phyloP scores from a whole-genome alignment of 2,888 invertebrate species.

The Phasia obesa region DNA sequence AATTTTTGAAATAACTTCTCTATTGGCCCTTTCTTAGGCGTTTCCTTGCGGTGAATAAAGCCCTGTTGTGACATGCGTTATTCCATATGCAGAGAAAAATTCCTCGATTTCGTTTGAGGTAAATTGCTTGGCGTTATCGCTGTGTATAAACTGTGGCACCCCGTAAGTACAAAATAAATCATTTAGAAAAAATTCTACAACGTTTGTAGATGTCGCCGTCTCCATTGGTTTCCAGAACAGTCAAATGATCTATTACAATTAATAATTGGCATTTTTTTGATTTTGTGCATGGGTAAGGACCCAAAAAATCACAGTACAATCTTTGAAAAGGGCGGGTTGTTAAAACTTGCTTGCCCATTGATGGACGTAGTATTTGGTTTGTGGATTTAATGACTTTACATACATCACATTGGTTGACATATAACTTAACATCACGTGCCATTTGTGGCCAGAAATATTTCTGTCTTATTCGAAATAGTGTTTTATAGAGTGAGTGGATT shows the following conservation, averaged over 20 bases:
- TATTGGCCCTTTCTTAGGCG: background rate
- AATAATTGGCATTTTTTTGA: slow-evolving; percentile 17
- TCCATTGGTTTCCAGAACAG: too few species aligned
- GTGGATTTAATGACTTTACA: slow-evolving; percentile 13
- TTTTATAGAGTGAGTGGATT: background rate
- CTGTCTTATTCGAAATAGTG: slow-evolving; percentile 6
- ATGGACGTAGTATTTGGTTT: slow-evolving; percentile 10
- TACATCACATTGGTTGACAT: background rate
- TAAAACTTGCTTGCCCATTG: slow-evolving; percentile 14
- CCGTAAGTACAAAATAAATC: background rate
- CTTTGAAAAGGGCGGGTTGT: slow-evolving; percentile 12
- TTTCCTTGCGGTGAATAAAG: slow-evolving; percentile 1
- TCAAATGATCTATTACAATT: background rate
- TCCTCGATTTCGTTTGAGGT: background rate
- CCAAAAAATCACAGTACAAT: background rate
- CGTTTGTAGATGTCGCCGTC: background rate
- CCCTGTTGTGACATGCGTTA: background rate
- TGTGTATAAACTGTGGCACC: background rate
- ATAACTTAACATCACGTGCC: background rate
- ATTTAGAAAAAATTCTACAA: background rate
- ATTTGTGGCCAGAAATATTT: slow-evolving; percentile 34
- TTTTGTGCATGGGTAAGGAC: slow-evolving; percentile 19
- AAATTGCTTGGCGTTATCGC: background rate
- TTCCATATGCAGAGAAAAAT: background rate
- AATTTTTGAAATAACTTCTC: background rate